Conservation (phyloP, 2,113 vertebrate species). For the Elanus axillaris region DNA sequence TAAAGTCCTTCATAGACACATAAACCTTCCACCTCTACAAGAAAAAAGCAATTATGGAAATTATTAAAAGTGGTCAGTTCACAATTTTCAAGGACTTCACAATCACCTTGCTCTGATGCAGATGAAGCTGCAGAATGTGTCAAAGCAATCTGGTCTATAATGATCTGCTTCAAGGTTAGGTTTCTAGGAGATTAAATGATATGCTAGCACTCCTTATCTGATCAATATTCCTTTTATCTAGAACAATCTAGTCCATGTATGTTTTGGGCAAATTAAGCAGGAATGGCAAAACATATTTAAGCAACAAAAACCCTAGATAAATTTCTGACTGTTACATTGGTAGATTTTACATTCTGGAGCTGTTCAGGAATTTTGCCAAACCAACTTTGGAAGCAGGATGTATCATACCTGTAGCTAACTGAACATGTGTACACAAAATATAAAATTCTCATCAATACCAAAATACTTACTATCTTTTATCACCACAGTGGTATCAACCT, state of each 20-base stretch:
- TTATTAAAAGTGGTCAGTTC: background rate
- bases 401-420: background rate
- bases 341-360: background rate
- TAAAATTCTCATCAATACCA: background rate
- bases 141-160: background rate
- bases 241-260: background rate
- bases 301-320: background rate
- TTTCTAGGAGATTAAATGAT: background rate
- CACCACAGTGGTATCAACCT: background rate
- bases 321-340: background rate
- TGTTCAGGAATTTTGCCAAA: background rate
- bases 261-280: background rate
- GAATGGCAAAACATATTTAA: background rate
- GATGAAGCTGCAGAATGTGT: background rate
- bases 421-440: background rate
- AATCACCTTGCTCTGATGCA: background rate
- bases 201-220: background rate
- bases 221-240: background rate
- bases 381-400: background rate
- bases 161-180: background rate
- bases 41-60: background rate
- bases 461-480: background rate
- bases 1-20: background rate
- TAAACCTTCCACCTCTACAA: background rate
- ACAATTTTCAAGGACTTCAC: conserved; percentile 15